Evolutionary conservation across 1,140 invertebrate genomes (phyloP), one percentile per base, ranked within the genome.

Genomic region (Drosophila parabipectinata): DNA sequence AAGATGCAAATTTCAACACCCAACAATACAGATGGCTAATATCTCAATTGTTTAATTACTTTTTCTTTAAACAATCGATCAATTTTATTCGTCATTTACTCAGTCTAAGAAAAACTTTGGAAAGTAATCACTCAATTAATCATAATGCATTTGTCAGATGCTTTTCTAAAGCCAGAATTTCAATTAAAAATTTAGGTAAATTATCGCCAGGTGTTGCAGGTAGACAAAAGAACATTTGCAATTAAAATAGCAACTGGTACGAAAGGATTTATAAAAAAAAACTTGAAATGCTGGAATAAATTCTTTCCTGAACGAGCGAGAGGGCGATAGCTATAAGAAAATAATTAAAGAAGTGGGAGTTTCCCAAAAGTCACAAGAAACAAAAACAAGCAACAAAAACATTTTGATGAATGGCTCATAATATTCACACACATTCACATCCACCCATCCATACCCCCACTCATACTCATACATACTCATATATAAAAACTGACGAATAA

Each of bases 361-460:
- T 71, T 66, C 88, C 88, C 59, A 64, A 89, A 88, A 89, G 69
- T 73, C 64, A 71, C 34, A 69, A 51, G 59, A 69, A 24, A 55
- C 53, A 44, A 45, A 60, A 50, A 77, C 69, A 51, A 24, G 79
- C 71, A 77, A 60, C 50, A 79, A 61, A 84, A 73, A 60, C 45
- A 78, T 71, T 88, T 89, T 90, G 88, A 90, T 89, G 83, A 85
- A 90, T 90, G 74, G 79, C 67, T 90, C 80, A 90, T 90, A 90
- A 90, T 77, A 88, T 73, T 69, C 61, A 58, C 68, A 71, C 39
- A 67, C 61, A 63, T 48, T 54, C 53, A 48, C 34, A 28, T 47
- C 55, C 37, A 59, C 3, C 34, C 57, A 62, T 6, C 3, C 61
- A 58, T 64, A 71, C 32, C 58, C 61, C 62, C 50, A 60, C 53